Base-by-base conservation (phyloP, 2,888 invertebrate species). In the Resseliella maxima region DNA sequence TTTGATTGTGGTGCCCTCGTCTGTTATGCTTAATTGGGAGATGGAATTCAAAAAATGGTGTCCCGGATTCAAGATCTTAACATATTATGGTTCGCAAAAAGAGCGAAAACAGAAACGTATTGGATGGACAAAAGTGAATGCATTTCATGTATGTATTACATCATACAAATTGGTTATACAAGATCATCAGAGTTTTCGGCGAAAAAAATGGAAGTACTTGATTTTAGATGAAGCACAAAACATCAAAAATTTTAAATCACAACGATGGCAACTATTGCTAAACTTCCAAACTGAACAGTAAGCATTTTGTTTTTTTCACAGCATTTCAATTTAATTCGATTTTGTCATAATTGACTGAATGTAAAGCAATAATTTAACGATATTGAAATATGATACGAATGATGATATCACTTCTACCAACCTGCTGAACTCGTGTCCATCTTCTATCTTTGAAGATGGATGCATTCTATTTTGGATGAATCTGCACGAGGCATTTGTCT, bases 1-100 rank as follows among this genome's bases (percentile, higher is more conserved):
- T 93, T 93, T 99, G 36, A 98, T 99, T 88, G 96, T 99, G 88
- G 99, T 99, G 88, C 99, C 99, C 87, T 99, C 99, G 24, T 99
- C 99, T 88, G 99, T 99, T 86, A 98, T 99, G 96, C 93, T 99
- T 87, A 99, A 99, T 92, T 99, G 99, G 99, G 99, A 99, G 92
- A 98, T 99, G 97, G 99, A 99, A 92, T 96, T 98, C 90, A 99
- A 99, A 92, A 99, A 99, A 91, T 99, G 99, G 99, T 99, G 99
- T 91, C 99, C 99, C 0, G 98, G 97, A 86, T 98, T 99, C 91
- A 99, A 99, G 93, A 97, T 99, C 89, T 93, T 99, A 88, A 99
- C 99, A 0, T 99, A 99, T 91, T 99, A 98, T 90, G 99, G 99
- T 85, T 95, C 95, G 45, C 97, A 97, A 89, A 99, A 99, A 90